Evolutionary conservation across 1,140 invertebrate genomes (phyloP), one percentile per base, ranked within the genome.

Genomic region (Calycopis cecrops): DNA sequence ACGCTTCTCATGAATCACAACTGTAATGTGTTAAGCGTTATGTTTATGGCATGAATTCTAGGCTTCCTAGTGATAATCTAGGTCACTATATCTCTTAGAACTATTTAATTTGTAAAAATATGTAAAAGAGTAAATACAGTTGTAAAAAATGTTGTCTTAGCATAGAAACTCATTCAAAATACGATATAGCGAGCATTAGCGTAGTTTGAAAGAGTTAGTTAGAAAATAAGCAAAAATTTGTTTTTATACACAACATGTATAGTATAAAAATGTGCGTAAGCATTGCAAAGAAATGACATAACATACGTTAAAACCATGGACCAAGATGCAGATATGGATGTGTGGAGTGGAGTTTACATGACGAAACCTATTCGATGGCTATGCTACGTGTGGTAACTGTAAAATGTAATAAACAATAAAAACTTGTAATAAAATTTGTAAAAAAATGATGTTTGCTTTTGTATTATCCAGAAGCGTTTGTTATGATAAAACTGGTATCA

Each of bases 231-330:
- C 40, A 28, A 28, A n/a, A 28, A 28, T 28, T 28, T 28, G 21
- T 28, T 28, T 28, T 3, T 44, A 44, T 28, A 44, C 40, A 44
- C 2, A 40, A 44, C 40, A 44, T 44, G 40, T 44, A 44, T 12
- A 44, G 40, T 44, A 44, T 47, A 53, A 53, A n/a, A 33, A 54
- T 44, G 75, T 82, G 79, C 81, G 56, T 57, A 85, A 82, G 79
- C 79, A 60, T 70, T 71, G 79, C 81, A 80, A 79, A 77, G 59
- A 62, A 77, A 67, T 60, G 21, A 33, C 54, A 71, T 61, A 61
- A 55, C 54, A 52, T 53, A 57, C 50, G 52, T 47, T 54, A 40
- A 59, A 52, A 54, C 57, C 59, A 53, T 54, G 57, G 42, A 58
- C 44, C 63, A 62, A 55, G 63, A 65, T 69, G 66, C 66, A 69